Evolutionary conservation across 1,140 invertebrate genomes (phyloP), one percentile per base, ranked within the genome.

Genomic region (Yoshiicerus persimilis): DNA sequence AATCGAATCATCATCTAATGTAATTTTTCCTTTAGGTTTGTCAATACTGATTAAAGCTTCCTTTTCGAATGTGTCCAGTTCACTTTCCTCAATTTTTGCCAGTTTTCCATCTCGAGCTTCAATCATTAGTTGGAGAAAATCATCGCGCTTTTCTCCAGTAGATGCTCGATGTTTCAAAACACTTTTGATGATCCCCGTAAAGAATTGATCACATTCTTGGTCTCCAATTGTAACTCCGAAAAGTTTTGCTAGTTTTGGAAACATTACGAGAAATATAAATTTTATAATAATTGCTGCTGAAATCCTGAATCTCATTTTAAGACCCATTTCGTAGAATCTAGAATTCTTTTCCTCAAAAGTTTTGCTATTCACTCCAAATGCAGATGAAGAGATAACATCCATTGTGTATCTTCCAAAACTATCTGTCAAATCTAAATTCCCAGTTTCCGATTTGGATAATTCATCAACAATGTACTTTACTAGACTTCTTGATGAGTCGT

Each of bases 301-400:
- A 3, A 66, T 23, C 3, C 1, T 66, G 2, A 89, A 86, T 20
- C 56, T 36, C 39, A 39, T n/a, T 66, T 41, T 36, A 9, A 36
- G 38, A 1, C 64, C 88, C 80, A 89, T 87, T 64, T 89, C 20
- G 0, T 86, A 13, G 86, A 92, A 92, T 23, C 47, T 23, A 4
- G 90, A 88, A 23, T 90, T 66, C 39, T 89, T 39, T 10, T 88
- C 87, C 4, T 89, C 87, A 66, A 92, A 91, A 4, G 88, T 90
- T 4, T 90, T 89, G 27, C 89, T 91, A 23, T 93, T 89, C 6
- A 94, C 91, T n/a, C 93, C 94, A 91, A 94, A 94, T 30, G 92
- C 92, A 75, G 93, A 92, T 32, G 91, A 91, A n/a, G 93, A 92
- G 47, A 94, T 94, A 2, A 92, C 92, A 90, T 94, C 93, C 92